Base-by-base conservation (phyloP, 92 coral and sea anemone species). In the Palythoa grandis region DNA sequence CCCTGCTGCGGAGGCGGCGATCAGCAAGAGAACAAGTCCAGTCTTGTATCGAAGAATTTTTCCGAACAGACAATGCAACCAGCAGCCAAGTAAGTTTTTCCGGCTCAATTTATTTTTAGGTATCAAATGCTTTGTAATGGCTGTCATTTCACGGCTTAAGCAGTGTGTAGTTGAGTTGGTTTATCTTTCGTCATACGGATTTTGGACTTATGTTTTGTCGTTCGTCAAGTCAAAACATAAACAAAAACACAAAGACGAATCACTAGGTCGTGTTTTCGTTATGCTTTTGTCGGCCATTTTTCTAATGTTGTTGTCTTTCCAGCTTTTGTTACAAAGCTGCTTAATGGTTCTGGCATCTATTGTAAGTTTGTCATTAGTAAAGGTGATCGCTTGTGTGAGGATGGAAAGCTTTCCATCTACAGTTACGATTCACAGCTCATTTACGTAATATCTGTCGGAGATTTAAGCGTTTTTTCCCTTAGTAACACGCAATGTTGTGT, bases 401-500 rank as follows among this genome's bases (percentile, higher is more conserved):
- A 25, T 25, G 74, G 25, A 69, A 69, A 69, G 6, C 25, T 12
- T 22, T 11, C 2, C 25, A 25, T 35, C 43, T 69, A 5, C 5
- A 37, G 47, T 69, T 69, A 25, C 7, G 74, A 69, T 69, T 65
- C 7, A 29, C 48, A 69, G 47, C 35, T 69, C 40, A 69, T 69
- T 69, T 25, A 14, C 17, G 74, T 69, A 25, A 69, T 69, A 25
- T 25, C 19, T 37, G 40, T 25, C 50, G 14, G 1, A 53, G 13
- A 20, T 50, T 11, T 20, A 1, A 11, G 69, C 68, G 68, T 52
- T 76, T 76, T 52, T 16, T 15, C 11, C 52, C 67, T 5, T 53
- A 52, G 63, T 57, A 76, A 48, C 82, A 76, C 67, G 82, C 82
- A 47, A 76, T 76, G 82, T 76, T 76, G 65, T 76, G 82, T 76